Base-by-base conservation (phyloP, 2,888 invertebrate genomes). In the Epiblema foenella region DNA sequence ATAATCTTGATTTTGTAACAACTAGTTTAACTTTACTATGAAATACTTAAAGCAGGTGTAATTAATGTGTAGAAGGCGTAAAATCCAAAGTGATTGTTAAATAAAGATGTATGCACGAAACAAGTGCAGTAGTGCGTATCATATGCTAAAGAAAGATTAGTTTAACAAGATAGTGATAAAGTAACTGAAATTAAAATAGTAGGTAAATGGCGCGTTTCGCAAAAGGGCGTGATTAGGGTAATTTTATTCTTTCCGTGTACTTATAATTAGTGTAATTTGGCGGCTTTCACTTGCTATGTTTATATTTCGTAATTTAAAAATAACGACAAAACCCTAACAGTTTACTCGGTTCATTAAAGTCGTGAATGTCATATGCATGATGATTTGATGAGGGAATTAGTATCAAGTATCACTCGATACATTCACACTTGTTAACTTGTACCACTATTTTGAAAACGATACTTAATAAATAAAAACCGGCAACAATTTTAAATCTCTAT, bases 71-170 rank as follows among this genome's bases (percentile, higher is more conserved):
- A 64, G 37, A 52, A 54, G 54, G 64, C 52, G 39, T 64, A 24
- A 39, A 64, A 39, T 54, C n/a, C 1, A 51, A 39, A 39, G 46
- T 29, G 29, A 24, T 52, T 54, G 20, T 2, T 67, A 46, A 68
- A 68, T 68, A 60, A 66, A 60, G 58, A 62, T 20, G 52, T 68
- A 68, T 60, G 54, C 46, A 54, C 60, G 54, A 60, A 70, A 62
- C 56, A 11, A 24, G n/a, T 24, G 29, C 65, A 67, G 56, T 67
- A 57, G 71, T 57, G 67, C 71, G 24, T 62, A 39, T 57, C 56
- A 18, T 39, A 59, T 51, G 51, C 51, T 60, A 46, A 18, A 8
- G 1, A 10, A 67, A 56, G n/a, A 46, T 51, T 42, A 46, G 56
- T 62, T 71, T 39, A 18, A 18, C 9, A 57, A 37, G 62, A 51